Conservation (phyloP, 2,888 invertebrate genomes). For the Colletes collaris region DNA sequence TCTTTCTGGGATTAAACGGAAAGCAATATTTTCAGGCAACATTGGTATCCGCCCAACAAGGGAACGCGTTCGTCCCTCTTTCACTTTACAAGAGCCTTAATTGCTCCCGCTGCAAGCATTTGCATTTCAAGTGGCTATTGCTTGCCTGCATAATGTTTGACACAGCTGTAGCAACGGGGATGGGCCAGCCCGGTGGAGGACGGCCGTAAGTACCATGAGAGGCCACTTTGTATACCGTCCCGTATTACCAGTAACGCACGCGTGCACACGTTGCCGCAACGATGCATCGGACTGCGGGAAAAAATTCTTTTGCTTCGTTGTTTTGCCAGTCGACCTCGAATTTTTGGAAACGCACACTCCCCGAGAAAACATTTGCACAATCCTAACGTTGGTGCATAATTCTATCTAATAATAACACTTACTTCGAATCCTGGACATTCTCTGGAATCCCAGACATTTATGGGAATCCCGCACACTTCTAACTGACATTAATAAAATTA, state of each 20-base stretch:
- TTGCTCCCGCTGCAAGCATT: constrained; percentile 75
- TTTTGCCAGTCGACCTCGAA: no score
- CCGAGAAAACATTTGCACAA: no score
- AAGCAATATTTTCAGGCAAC: constrained; percentile 35
- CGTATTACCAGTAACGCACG: constrained; percentile 14
- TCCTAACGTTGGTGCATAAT: no score
- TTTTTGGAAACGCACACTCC: no score
- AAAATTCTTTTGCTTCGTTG: neutral
- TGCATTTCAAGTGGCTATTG: constrained; percentile 74
- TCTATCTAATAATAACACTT: no score
- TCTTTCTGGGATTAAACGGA: neutral
- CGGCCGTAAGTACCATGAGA: constrained; percentile 49
- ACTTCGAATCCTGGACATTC: no score
- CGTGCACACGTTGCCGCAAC: constrained; percentile 13
- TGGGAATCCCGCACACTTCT: no score
- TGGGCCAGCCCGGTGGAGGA: constrained; percentile 29
- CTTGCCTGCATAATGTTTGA: constrained; percentile 75
- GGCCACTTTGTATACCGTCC: constrained; percentile 44
- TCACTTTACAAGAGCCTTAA: constrained; percentile 68
- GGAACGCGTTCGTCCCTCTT: constrained; percentile 47
- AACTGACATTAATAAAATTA: no score
- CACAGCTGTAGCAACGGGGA: constrained; percentile 57
- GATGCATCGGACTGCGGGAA: constrained; percentile 6
- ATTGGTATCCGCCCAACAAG: constrained; percentile 40
- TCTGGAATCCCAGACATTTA: no score